Base-by-base conservation (phyloP, 1,140 invertebrate genomes). In the Drosophila trapezifrons region DNA sequence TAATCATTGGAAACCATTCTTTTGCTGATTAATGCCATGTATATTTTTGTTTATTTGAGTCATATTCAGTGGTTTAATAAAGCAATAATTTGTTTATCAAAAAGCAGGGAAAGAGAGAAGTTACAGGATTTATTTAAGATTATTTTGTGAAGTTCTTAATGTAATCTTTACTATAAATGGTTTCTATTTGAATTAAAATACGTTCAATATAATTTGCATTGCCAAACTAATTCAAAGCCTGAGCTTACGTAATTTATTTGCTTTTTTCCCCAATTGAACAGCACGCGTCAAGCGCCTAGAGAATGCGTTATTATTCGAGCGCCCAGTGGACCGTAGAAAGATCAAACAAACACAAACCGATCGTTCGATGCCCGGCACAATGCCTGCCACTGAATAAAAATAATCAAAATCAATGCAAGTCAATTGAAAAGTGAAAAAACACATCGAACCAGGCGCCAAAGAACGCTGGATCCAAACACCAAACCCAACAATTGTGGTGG, bases 391-490 rank as follows among this genome's bases (percentile, higher is more conserved):
- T 12, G 25, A 10, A 8, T 29, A 32, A 59, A 80, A 76, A 72
- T 55, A 80, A 87, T 87, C 84, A 74, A 89, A 87, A 89, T 89
- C 84, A 86, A 87, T 87, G 83, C 83, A 54, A 57, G 59, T 77
- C 79, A 87, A 89, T 87, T 89, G 78, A 87, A 71, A 45, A 87
- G 60, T 69, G 69, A 65, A 60, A 63, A 35, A 22, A 74, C 27
- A 79, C 77, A 64, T 46, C 22, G 20, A 18, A 12, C 17, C 47
- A 86, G 82, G 83, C 82, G 83, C 83, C 83, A n/a, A n/a, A n/a
- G n/a, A n/a, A n/a, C n/a, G n/a, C n/a, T n/a, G n/a, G n/a, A n/a
- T n/a, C n/a, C n/a, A n/a, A n/a, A n/a, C 22, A 22, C 63, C 63
- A 13, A 22, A 4, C 43, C 3, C 25, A 4, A 12, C 46, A 49